Evolutionary conservation across 2,113 vertebrate genomes (phyloP), one percentile per base, ranked within the genome.

Genomic region (Anthoscopus minutus): DNA sequence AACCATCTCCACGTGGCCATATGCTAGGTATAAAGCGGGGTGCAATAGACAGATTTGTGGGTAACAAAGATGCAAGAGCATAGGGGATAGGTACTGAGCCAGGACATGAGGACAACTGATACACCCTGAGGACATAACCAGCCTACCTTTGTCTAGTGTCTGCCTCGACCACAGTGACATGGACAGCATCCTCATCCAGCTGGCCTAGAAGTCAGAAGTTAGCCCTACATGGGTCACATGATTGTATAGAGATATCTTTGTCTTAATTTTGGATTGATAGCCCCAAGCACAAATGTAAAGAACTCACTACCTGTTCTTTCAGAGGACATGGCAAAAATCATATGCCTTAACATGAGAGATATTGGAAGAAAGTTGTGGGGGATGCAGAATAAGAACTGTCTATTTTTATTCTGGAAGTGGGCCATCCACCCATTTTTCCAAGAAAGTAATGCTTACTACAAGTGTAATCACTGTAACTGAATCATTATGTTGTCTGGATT

Each of bases 391-490:
- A 73, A 66, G 58, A 83, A 70, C 16, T 48, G 40, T 81, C 85
- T 74, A 66, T 83, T 96, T 94, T 92, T 83, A 83, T 92, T 96
- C 82, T 95, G 83, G 80, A 90, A 93, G 22, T 78, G 60, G 86
- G 51, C 76, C 83, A 95, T 83, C 69, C 56, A 88, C 73, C 72
- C 86, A 78, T 92, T 93, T 93, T 64, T 90, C 78, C 51, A 53
- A 56, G 83, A 93, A 83, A 92, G 35, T 88, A 94, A 93, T 93
- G 76, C 95, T 93, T 94, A 73, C 92, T 94, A 86, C 80, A 88
- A 78, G 64, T 81, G 82, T 92, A 96, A 94, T 95, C 86, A 64
- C 80, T 95, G 88, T 81, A 92, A 88, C 94, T 84, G 86, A 94
- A 93, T 93, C 91, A 93, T 92, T 92, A 92, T 62, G 71, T 93